These are phyloP conservation scores for Bucorvus abyssinicus DNA, from an alignment of 2,797 vertebrate species.

Conservation along the genomic window DNA sequence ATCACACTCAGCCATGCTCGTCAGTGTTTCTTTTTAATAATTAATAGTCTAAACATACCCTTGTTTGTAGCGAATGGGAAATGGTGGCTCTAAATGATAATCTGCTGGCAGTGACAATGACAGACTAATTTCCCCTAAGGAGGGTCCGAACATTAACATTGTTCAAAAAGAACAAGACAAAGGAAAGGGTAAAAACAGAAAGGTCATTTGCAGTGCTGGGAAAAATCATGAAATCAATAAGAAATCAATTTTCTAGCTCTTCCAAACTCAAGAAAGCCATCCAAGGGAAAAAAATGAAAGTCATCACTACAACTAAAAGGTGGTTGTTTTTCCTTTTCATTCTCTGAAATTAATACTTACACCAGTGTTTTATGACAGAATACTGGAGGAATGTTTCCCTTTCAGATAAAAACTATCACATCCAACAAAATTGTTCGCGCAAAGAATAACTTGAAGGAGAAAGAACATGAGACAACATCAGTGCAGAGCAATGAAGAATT, in stretches of 20 bases:
- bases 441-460: neutral
- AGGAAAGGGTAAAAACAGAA: neutral
- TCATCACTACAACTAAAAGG: neutral
- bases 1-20: neutral
- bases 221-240: neutral
- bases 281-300: neutral
- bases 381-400: neutral
- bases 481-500: neutral
- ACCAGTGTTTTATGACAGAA: neutral
- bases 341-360: neutral
- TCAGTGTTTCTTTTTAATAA: neutral
- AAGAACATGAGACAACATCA: neutral
- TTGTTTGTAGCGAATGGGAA: neutral
- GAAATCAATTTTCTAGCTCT: constrained; percentile 39
- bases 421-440: neutral
- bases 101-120: neutral
- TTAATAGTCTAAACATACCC: neutral
- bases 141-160: neutral
- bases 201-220: neutral
- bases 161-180: neutral
- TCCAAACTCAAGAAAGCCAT: neutral
- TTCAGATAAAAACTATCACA: neutral
- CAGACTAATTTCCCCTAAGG: neutral
- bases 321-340: neutral
- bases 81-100: neutral